These are phyloP conservation scores for Dione vanillae DNA, from an alignment of 2,888 invertebrate genomes.

Conservation along the genomic window DNA sequence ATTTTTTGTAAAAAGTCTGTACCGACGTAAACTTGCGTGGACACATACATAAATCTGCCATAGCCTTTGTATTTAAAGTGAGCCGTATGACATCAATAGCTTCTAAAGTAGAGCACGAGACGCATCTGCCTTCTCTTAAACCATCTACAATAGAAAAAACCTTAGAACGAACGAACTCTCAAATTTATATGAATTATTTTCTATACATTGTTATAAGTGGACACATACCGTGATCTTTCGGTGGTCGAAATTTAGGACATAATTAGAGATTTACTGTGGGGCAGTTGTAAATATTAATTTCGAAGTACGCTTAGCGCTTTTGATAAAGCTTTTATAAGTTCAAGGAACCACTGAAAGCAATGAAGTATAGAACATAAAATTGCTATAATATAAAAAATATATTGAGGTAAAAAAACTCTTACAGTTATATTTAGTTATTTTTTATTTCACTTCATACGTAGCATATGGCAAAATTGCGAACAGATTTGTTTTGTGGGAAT, in stretches of 20 bases:
- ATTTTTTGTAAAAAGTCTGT: neutral
- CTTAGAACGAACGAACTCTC: neutral
- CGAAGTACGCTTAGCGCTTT: neutral
- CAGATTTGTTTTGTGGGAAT: too few species aligned
- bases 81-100: slow-evolving; percentile 51
- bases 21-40: neutral
- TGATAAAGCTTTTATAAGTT: neutral
- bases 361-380: neutral
- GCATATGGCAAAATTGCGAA: too few species aligned
- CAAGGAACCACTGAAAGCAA: neutral
- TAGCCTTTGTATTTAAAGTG: slow-evolving; percentile 54
- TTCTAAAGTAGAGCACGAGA: slow-evolving; percentile 49
- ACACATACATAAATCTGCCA: slow-evolving; percentile 51
- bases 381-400: too few species aligned
- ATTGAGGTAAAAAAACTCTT: too few species aligned
- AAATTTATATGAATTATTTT: slow-evolving; percentile 18
- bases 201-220: slow-evolving; percentile 46
- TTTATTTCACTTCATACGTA: too few species aligned
- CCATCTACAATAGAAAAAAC: slow-evolving; percentile 34
- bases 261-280: slow-evolving; percentile 37
- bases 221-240: slow-evolving; percentile 47
- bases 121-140: slow-evolving; percentile 48
- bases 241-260: slow-evolving; percentile 21
- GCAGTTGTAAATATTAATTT: neutral
- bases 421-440: too few species aligned